These are phyloP conservation scores for Barbus barbus DNA, from an alignment of 2,113 vertebrate genomes.

Conservation along the genomic window DNA sequence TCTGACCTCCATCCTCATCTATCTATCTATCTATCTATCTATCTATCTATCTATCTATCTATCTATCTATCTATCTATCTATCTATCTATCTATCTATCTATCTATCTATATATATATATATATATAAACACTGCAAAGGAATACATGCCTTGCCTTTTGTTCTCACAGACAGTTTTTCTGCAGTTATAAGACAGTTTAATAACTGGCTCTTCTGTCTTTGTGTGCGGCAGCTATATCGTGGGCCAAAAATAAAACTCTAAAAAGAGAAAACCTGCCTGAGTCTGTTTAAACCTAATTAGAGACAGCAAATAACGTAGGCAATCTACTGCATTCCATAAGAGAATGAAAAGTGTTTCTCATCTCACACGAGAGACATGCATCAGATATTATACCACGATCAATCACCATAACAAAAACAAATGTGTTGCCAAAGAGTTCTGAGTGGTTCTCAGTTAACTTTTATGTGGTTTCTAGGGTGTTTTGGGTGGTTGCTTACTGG, in stretches of 20 bases:
- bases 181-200: slow-evolving; percentile 20
- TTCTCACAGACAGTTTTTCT: background rate
- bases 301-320: slow-evolving; percentile 31
- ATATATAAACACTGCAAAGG: background rate
- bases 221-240: background rate
- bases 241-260: slow-evolving; percentile 13
- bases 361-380: slow-evolving; percentile 7
- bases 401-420: slow-evolving; percentile 16
- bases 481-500: background rate
- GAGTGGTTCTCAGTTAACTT: background rate
- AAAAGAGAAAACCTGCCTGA: slow-evolving; percentile 15
- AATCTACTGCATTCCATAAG: slow-evolving; percentile 20
- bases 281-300: slow-evolving; percentile 34
- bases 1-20: background rate
- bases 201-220: background rate
- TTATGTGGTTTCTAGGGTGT: background rate
- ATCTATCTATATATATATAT: too few relatives aligned
- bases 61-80: too few relatives aligned
- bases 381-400: slow-evolving; percentile 10
- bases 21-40: too few relatives aligned
- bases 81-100: too few relatives aligned
- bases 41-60: too few relatives aligned
- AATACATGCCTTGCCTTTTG: background rate
- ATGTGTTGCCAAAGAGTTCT: slow-evolving; percentile 1
- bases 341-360: slow-evolving; percentile 31